Evolutionary conservation across 2,797 vertebrate species (phyloP).

Genomic region (Coendou prehensilis): DNA sequence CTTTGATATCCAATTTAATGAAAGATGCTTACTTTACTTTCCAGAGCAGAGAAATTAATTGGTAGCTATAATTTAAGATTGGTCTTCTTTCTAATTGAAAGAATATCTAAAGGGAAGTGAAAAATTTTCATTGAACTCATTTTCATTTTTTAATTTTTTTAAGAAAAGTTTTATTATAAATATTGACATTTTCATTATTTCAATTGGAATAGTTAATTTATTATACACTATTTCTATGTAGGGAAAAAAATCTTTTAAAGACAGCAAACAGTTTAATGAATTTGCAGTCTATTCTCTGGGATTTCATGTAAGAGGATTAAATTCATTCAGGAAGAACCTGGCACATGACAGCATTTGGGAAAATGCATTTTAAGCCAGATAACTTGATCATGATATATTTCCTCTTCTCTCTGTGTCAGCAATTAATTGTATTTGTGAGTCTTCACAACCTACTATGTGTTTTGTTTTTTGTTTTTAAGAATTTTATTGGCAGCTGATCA

Average conservation of each 20-base stretch:
- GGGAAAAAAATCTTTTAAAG: background rate
- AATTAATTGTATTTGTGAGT: slow-evolving; percentile 56
- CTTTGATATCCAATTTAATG: slow-evolving; percentile 83
- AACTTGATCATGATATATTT: background rate
- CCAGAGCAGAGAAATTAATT: slow-evolving; percentile 84
- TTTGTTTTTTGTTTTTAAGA: slow-evolving; percentile 1
- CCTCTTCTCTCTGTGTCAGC: background rate
- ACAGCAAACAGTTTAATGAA: background rate
- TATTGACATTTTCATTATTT: slow-evolving; percentile 82
- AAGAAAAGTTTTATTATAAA: slow-evolving; percentile 78
- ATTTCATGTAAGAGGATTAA: background rate
- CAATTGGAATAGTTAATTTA: slow-evolving; percentile 65
- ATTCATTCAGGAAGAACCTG: background rate
- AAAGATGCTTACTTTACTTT: slow-evolving; percentile 82
- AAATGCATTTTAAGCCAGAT: background rate
- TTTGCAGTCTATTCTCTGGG: background rate
- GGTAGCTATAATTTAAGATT: slow-evolving; percentile 84
- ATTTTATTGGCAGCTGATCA: background rate
- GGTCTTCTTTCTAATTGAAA: slow-evolving; percentile 83
- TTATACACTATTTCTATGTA: slow-evolving; percentile 8
- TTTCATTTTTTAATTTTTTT: slow-evolving; percentile 75
- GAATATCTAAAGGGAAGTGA: slow-evolving; percentile 78
- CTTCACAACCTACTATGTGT: background rate
- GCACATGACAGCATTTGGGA: background rate
- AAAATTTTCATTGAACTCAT: slow-evolving; percentile 72